These are phyloP conservation scores for Oryzias curvinotus DNA, from an alignment of 2,113 vertebrate genomes.

Conservation along the genomic window DNA sequence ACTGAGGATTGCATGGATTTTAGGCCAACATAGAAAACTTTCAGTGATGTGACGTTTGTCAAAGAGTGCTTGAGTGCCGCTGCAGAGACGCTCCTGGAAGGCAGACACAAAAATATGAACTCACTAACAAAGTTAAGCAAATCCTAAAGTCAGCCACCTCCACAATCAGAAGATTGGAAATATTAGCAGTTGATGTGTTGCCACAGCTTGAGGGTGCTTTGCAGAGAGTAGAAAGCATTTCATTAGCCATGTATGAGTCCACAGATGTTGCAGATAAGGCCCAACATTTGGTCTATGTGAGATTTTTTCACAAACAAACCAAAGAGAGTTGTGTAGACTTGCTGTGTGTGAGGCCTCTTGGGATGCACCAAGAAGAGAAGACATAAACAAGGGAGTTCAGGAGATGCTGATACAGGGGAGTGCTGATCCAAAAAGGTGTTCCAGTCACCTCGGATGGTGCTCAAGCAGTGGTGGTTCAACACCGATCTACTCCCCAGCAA, in stretches of 20 bases:
- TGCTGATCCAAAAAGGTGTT: too few relatives aligned
- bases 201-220: neutral
- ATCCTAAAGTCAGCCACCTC: neutral
- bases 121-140: slow-evolving; percentile 19
- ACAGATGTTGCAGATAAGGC: neutral
- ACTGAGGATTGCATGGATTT: neutral
- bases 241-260: neutral
- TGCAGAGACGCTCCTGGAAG: neutral
- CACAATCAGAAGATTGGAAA: neutral
- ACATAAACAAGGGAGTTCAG: too few relatives aligned
- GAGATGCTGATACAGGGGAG: too few relatives aligned
- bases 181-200: neutral
- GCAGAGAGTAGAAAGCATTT: neutral
- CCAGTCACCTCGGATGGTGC: too few relatives aligned
- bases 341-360: neutral
- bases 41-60: neutral
- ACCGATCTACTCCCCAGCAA: too few relatives aligned
- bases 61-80: neutral
- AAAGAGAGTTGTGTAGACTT: neutral
- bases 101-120: neutral
- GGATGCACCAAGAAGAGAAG: neutral
- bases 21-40: neutral
- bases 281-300: neutral
- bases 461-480: too few relatives aligned
- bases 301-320: neutral